These are phyloP conservation scores for Camponotus floridanus DNA, from an alignment of 1,140 invertebrate species.

Conservation along the genomic window DNA sequence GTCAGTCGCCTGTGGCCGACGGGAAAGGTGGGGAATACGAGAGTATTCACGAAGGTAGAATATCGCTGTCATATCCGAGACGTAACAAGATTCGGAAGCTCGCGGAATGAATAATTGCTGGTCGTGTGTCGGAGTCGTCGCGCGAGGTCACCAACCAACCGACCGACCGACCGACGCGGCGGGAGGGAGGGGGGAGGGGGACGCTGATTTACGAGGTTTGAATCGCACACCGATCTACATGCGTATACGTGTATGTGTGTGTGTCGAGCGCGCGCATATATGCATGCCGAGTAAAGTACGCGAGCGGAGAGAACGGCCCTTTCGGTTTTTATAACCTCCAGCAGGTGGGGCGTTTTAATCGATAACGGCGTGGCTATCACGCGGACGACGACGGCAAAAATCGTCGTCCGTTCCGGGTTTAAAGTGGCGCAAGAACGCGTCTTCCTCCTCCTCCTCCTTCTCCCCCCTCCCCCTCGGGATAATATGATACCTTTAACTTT, in stretches of 20 bases:
- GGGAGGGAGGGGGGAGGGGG: background rate
- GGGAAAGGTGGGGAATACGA: background rate
- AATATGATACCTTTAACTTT: constrained; percentile 49
- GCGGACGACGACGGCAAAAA: constrained; percentile 20
- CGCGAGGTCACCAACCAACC: constrained; percentile 61
- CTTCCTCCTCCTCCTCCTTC: background rate
- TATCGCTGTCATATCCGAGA: constrained; percentile 63
- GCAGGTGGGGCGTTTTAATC: constrained; percentile 62
- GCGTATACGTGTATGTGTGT: background rate
- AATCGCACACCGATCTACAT: background rate
- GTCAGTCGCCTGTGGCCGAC: constrained; percentile 28
- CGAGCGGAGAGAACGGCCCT: constrained; percentile 50
- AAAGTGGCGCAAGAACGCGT: constrained; percentile 55
- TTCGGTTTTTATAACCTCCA: constrained; percentile 64
- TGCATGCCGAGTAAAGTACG: constrained; percentile 32
- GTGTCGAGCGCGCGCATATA: background rate
- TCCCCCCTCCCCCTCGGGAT: too few species aligned
- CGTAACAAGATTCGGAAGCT: constrained; percentile 62
- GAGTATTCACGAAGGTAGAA: constrained; percentile 53
- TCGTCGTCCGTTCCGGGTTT: constrained; percentile 51
- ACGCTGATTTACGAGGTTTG: constrained; percentile 55
- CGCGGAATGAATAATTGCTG: constrained; percentile 62
- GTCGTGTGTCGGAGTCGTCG: constrained; percentile 55
- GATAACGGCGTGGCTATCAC: constrained; percentile 53
- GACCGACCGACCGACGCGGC: background rate